phyloP scores from a whole-genome alignment of 2,888 invertebrate species.

The Cataglyphis albicans region DNA sequence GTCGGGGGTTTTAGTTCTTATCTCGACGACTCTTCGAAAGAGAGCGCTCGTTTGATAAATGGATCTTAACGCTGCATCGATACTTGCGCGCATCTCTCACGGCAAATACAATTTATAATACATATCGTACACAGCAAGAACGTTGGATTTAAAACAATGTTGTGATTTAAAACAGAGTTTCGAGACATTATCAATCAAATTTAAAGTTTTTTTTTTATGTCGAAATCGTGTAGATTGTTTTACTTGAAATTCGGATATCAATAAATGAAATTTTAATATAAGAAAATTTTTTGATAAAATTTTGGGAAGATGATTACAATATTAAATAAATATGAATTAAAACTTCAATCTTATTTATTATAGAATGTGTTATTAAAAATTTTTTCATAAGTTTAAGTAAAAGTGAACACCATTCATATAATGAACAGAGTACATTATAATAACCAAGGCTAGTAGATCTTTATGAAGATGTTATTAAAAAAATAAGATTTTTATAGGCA shows the following conservation, averaged over 20 bases:
- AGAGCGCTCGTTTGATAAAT: constrained; percentile 68
- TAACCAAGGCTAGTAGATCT: constrained; percentile 56
- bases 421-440: constrained; percentile 24
- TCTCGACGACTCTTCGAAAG: constrained; percentile 65
- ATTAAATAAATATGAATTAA: not conserved
- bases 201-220: not conserved
- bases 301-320: not conserved
- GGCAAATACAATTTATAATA: constrained; percentile 39
- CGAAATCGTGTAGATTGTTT: not conserved
- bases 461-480: constrained; percentile 59
- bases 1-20: constrained; percentile 58
- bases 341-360: constrained; percentile 14
- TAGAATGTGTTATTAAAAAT: not conserved
- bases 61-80: constrained; percentile 56
- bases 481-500: constrained; percentile 64
- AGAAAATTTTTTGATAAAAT: not conserved
- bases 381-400: constrained; percentile 1
- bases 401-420: constrained; percentile 28
- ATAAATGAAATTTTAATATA: not conserved
- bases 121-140: not conserved
- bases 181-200: not conserved
- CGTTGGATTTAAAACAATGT: not conserved
- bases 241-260: not conserved
- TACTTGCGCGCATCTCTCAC: constrained; percentile 46
- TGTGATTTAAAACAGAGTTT: constrained; percentile 11